These are phyloP conservation scores for Eubucco bourcierii DNA, from an alignment of 2,113 vertebrate genomes.

Conservation along the genomic window DNA sequence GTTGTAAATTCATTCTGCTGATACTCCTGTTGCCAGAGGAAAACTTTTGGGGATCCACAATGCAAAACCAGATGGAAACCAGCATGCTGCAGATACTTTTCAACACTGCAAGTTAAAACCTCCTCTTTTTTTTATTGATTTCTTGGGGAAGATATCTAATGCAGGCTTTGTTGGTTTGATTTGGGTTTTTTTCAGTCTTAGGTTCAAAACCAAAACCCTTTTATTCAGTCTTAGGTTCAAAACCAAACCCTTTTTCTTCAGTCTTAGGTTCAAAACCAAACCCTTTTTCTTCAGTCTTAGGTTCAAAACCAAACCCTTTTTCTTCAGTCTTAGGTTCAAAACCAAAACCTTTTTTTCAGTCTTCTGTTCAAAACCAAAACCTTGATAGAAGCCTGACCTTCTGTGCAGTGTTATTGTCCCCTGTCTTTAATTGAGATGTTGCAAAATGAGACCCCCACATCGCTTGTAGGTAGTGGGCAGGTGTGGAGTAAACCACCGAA, in stretches of 20 bases:
- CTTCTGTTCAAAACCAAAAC: neutral
- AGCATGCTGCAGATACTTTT: neutral
- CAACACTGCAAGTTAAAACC: neutral
- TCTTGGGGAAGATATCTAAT: neutral
- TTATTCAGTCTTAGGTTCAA: too few relatives aligned
- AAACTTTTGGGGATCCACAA: neutral
- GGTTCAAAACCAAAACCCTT: too few relatives aligned
- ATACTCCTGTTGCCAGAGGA: neutral
- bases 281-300: too few relatives aligned
- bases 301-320: too few relatives aligned
- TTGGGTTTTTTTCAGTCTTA: too few relatives aligned
- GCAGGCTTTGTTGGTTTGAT: neutral
- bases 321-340: neutral
- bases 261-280: too few relatives aligned
- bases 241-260: too few relatives aligned
- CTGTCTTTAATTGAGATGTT: neutral
- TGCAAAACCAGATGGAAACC: neutral
- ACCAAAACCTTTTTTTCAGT: too few relatives aligned
- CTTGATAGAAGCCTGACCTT: neutral
- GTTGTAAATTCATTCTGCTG: neutral
- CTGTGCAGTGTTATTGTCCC: neutral
- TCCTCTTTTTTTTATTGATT: neutral
- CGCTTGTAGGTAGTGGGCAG: neutral
- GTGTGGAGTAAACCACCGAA: neutral
- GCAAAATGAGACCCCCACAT: accelerated